Conservation (phyloP, 2,797 vertebrate species). For the Hypotaenidia philippensis region DNA sequence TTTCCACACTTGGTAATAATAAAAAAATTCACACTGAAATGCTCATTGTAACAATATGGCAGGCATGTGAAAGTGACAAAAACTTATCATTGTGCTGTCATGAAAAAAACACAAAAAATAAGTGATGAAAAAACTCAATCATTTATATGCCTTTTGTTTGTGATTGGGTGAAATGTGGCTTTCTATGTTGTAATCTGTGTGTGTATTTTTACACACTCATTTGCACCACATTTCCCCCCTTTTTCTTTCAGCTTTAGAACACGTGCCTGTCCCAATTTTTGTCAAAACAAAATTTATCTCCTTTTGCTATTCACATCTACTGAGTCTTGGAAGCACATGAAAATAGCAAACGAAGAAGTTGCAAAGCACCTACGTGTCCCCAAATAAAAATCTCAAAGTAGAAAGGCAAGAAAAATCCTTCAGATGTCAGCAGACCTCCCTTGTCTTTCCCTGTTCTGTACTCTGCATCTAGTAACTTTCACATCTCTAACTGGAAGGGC, state of each 20-base stretch:
- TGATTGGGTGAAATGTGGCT: background rate
- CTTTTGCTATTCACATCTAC: background rate
- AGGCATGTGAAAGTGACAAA: background rate
- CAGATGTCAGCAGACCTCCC: background rate
- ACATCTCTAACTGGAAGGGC: background rate
- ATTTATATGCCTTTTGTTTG: background rate
- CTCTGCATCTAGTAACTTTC: background rate
- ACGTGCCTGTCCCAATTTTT: background rate
- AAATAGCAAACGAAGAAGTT: background rate
- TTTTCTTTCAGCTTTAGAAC: background rate
- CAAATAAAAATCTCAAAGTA: background rate
- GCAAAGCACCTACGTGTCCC: background rate
- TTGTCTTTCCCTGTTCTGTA: background rate
- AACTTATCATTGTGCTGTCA: background rate
- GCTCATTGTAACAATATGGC: background rate
- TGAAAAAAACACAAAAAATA: background rate
- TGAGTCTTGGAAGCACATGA: background rate
- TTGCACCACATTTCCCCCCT: background rate
- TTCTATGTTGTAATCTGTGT: background rate
- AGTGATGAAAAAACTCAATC: background rate
- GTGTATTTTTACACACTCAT: background rate
- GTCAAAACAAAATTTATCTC: background rate
- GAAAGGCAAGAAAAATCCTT: background rate
- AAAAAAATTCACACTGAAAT: background rate
- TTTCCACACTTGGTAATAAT: background rate